A percentile compares a stretch with the other conserved stretches of the same genome.
Evolutionary conservation across 2,888 invertebrate genomes (phyloP).

Genomic region (Koerneria pararmatus): DNA sequence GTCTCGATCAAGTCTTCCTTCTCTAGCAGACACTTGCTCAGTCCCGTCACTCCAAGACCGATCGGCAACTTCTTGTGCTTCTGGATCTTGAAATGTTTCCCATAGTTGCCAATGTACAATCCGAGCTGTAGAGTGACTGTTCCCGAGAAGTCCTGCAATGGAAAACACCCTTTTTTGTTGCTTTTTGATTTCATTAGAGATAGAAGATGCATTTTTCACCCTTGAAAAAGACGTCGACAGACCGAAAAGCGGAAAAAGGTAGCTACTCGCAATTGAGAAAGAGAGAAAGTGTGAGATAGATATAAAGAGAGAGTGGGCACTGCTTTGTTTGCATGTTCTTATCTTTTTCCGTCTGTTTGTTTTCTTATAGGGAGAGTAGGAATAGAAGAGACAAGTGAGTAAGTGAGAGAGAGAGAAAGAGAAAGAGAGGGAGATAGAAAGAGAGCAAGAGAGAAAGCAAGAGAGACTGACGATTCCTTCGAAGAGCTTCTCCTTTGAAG

Average conservation of each 20-base stretch:
- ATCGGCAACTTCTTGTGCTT: conserved; percentile 30
- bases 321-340: too few species aligned
- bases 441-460: too few species aligned
- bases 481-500: conserved; percentile 14
- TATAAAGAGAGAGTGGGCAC: too few species aligned
- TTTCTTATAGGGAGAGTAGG: too few species aligned
- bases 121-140: conserved; percentile 38
- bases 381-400: too few species aligned
- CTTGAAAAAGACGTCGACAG: conserved; percentile 25
- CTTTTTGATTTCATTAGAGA: neutral
- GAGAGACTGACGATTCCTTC: neutral
- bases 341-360: too few species aligned
- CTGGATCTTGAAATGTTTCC: conserved; percentile 27
- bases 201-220: conserved; percentile 24
- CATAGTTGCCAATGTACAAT: conserved; percentile 34
- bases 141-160: conserved; percentile 28
- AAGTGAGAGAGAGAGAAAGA: too few species aligned
- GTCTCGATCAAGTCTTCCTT: conserved; percentile 17
- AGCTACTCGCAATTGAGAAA: too few species aligned
- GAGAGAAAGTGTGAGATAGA: too few species aligned
- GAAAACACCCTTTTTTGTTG: neutral
- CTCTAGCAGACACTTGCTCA: conserved; percentile 11
- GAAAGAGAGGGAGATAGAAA: too few species aligned
- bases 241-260: too few species aligned
- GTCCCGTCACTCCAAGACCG: conserved; percentile 1